A percentile compares a stretch with the other conserved stretches of the same genome.
These are phyloP conservation scores for Hemibagrus wyckioides DNA, from an alignment of 2,113 vertebrate species.

Conservation along the genomic window DNA sequence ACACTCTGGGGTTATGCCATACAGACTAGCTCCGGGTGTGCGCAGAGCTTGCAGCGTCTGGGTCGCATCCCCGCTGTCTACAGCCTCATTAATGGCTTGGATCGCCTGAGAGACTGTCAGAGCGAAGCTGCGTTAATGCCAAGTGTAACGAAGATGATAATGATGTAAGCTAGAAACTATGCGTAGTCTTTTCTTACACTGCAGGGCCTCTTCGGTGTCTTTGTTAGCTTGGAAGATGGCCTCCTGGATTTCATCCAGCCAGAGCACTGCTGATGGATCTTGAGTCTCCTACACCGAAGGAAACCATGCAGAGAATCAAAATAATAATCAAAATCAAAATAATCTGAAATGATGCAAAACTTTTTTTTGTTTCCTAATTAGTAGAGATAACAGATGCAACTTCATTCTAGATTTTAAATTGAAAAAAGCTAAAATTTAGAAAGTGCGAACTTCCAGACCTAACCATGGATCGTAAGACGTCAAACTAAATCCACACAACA, in stretches of 20 bases:
- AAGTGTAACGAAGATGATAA: neutral
- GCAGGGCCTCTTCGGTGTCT: constrained; percentile 86
- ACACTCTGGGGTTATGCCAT: constrained; percentile 92
- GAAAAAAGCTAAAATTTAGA: no score
- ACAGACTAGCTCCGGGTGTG: constrained; percentile 82
- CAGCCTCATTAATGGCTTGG: constrained; percentile 87
- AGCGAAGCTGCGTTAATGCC: neutral
- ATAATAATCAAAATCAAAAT: neutral
- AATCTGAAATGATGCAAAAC: neutral
- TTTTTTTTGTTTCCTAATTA: neutral
- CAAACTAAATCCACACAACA: no score
- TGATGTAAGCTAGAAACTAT: neutral
- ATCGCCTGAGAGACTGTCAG: constrained; percentile 88
- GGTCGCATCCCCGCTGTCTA: constrained; percentile 77
- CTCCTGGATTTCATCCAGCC: constrained; percentile 97
- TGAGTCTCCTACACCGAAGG: constrained; percentile 81
- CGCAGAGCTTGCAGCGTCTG: constrained; percentile 83
- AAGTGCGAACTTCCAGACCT: neutral
- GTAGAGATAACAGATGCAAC: neutral
- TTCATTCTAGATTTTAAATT: neutral
- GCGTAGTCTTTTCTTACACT: constrained; percentile 74
- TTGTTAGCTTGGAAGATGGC: constrained; percentile 86
- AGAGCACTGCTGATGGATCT: constrained; percentile 93
- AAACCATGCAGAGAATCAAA: neutral
- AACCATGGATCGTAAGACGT: neutral